phyloP scores from a whole-genome alignment of 2,888 invertebrate species.

The Mesorhabditis belari region DNA sequence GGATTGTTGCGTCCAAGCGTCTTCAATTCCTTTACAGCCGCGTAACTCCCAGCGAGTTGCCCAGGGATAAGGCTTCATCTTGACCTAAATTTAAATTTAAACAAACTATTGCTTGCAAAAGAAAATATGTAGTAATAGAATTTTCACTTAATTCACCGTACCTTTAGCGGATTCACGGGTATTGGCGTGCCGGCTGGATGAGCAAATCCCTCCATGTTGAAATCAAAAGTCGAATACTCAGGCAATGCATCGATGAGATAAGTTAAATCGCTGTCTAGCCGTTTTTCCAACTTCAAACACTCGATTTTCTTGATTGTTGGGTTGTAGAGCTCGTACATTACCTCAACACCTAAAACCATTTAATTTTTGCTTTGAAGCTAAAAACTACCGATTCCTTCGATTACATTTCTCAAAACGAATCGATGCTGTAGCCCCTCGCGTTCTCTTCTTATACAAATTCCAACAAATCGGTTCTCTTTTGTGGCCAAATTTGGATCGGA shows the following conservation, averaged over 20 bases:
- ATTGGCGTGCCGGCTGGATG: constrained; percentile 70
- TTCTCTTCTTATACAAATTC: constrained; percentile 82
- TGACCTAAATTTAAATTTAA: constrained; percentile 55
- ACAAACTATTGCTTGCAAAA: neutral
- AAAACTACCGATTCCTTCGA: constrained; percentile 72
- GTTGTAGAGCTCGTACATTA: constrained; percentile 81
- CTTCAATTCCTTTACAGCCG: constrained; percentile 43
- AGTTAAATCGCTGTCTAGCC: constrained; percentile 77
- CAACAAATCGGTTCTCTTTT: constrained; percentile 71
- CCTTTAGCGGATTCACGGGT: constrained; percentile 67
- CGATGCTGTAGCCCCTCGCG: constrained; percentile 75
- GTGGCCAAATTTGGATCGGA: constrained; percentile 39
- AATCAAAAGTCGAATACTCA: constrained; percentile 77
- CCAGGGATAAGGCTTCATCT: constrained; percentile 72
- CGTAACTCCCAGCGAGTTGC: constrained; percentile 68
- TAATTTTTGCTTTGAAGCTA: neutral
- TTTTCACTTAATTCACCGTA: constrained; percentile 19
- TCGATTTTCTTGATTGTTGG: constrained; percentile 83
- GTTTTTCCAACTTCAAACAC: constrained; percentile 81
- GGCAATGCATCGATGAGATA: constrained; percentile 76
- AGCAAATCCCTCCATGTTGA: constrained; percentile 80
- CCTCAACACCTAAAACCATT: constrained; percentile 61
- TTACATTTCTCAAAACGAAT: constrained; percentile 82
- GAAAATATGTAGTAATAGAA: neutral
- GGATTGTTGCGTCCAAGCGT: constrained; percentile 42